phyloP scores from a whole-genome alignment of 2,888 invertebrate species.

The Odontomyia ornata region DNA sequence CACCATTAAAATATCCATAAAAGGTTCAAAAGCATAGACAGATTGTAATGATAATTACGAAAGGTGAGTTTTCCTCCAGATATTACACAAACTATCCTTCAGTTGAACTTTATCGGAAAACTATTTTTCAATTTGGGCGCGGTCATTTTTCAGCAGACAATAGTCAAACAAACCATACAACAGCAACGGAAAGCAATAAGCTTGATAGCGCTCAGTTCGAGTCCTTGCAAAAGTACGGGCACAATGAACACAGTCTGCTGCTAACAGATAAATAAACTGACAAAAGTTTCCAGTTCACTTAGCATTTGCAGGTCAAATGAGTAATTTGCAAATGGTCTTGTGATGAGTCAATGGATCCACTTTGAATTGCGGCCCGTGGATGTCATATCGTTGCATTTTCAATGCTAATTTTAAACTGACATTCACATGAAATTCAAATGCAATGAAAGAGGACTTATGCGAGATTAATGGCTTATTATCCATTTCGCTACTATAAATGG shows the following conservation, averaged over 20 bases:
- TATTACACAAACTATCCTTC: background rate
- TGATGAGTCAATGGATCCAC: background rate
- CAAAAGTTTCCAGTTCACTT: background rate
- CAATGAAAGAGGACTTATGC: background rate
- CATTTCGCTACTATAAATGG: background rate
- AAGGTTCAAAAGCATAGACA: too few relatives aligned
- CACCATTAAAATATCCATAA: too few relatives aligned
- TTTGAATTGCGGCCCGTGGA: background rate
- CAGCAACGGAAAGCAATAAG: background rate
- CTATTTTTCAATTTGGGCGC: slow-evolving; percentile 22
- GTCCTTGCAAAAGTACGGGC: background rate
- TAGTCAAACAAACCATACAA: too few relatives aligned
- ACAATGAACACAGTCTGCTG: background rate
- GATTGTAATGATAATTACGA: too few relatives aligned
- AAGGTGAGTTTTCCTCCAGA: too few relatives aligned
- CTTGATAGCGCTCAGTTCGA: background rate
- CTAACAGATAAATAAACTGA: background rate
- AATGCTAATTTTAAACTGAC: slow-evolving; percentile 1
- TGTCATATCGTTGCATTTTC: background rate
- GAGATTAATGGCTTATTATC: background rate
- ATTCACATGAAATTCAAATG: background rate
- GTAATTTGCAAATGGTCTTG: slow-evolving; percentile 1
- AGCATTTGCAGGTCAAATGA: background rate
- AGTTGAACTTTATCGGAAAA: background rate
- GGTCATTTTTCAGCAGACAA: background rate